phyloP scores from a whole-genome alignment of 2,888 invertebrate species.

The Latrodectus elegans region DNA sequence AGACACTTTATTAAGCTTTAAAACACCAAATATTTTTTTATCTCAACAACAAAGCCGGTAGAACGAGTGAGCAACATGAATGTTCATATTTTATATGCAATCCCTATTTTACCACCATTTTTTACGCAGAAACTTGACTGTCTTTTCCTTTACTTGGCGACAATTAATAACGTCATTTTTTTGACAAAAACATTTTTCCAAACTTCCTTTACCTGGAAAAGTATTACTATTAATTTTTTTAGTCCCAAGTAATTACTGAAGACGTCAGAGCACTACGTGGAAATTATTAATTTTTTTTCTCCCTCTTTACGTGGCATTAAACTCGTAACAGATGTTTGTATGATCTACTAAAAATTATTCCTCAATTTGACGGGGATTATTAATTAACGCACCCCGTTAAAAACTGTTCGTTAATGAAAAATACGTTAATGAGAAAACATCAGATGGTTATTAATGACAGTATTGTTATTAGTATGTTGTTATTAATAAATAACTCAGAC shows the following conservation, averaged over 20 bases:
- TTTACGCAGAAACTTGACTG: neutral
- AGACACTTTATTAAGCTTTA: too few relatives aligned
- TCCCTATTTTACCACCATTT: too few relatives aligned
- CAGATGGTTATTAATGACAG: conserved; percentile 46
- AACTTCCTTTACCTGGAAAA: conserved; percentile 2
- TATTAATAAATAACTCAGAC: neutral
- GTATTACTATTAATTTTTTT: conserved; percentile 10
- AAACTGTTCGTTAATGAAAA: conserved; percentile 24
- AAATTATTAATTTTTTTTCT: neutral
- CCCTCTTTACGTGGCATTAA: neutral
- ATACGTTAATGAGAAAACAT: conserved; percentile 34
- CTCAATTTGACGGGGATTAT: conserved; percentile 12
- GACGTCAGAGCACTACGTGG: neutral
- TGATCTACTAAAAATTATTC: conserved; percentile 54
- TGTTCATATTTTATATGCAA: too few relatives aligned
- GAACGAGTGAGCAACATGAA: too few relatives aligned
- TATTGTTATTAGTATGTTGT: conserved; percentile 40
- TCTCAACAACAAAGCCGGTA: too few relatives aligned
- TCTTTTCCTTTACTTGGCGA: conserved; percentile 10
- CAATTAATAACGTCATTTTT: conserved; percentile 18
- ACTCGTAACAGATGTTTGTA: conserved; percentile 32
- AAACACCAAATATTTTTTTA: too few relatives aligned
- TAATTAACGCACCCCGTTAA: conserved; percentile 20
- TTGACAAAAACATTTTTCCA: conserved; percentile 7
- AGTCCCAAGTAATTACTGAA: conserved; percentile 33